Percentiles rank a stretch among this genome's conserved stretches.
Conservation (phyloP, 2,113 vertebrate genomes). For the Peromyscus maniculatus region DNA sequence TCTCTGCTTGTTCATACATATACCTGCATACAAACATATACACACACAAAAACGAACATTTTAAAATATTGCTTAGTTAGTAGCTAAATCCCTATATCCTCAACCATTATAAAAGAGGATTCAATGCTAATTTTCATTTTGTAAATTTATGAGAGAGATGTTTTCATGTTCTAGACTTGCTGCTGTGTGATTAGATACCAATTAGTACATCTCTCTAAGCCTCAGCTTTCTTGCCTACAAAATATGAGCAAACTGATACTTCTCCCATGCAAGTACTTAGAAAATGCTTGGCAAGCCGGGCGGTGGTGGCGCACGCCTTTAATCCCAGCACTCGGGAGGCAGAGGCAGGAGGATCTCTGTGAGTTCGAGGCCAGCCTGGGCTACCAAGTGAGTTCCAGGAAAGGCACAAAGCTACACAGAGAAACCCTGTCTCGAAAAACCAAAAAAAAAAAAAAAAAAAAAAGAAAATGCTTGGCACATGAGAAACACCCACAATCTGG, state of each 20-base stretch:
- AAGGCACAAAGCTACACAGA: too few species aligned
- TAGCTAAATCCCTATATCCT: neutral
- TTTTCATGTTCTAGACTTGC: neutral
- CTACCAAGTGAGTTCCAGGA: too few species aligned
- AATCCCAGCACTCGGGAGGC: too few species aligned
- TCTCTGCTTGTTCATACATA: neutral
- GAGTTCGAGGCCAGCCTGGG: too few species aligned
- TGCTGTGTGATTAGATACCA: neutral
- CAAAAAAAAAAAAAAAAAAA: too few species aligned
- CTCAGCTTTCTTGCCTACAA: neutral
- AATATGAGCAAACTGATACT: neutral
- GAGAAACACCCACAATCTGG: neutral
- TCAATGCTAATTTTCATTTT: neutral
- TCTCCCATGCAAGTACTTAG: neutral
- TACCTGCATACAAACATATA: neutral
- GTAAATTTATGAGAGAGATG: neutral
- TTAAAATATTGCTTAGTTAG: neutral
- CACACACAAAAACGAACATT: neutral
- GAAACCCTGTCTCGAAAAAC: too few species aligned
- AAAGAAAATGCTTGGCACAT: neutral
- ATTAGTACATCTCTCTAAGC: neutral
- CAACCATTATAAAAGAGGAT: neutral
- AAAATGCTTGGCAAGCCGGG: neutral
- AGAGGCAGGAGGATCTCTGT: too few species aligned
- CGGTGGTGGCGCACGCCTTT: too few species aligned